phyloP scores from a whole-genome alignment of 1,140 invertebrate genomes.

The Venustaconcha ellipsiformis region DNA sequence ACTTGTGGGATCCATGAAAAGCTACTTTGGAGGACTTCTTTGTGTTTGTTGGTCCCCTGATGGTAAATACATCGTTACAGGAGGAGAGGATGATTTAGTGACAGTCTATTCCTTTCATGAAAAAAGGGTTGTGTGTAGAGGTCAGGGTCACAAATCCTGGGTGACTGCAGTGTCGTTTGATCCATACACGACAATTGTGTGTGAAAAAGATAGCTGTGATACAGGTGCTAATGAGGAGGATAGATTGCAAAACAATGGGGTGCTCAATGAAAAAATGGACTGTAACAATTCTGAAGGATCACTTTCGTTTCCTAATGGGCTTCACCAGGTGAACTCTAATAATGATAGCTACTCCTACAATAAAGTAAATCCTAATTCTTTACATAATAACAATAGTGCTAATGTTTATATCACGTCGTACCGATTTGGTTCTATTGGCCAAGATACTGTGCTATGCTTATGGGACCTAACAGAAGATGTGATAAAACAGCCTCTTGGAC shows the following conservation, averaged over 20 bases:
- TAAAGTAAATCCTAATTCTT: slow-evolving; percentile 16
- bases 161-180: slow-evolving; percentile 96
- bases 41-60: slow-evolving; percentile 99
- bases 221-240: slow-evolving; percentile 65
- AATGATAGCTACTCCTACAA: slow-evolving; percentile 20
- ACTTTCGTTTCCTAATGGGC: slow-evolving; percentile 1
- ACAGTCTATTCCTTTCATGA: slow-evolving; percentile 97
- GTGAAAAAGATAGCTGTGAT: slow-evolving; percentile 53
- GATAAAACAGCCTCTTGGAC: slow-evolving; percentile 73
- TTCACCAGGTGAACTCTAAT: neutral
- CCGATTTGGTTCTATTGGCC: slow-evolving; percentile 95
- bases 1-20: slow-evolving; percentile 82
- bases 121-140: slow-evolving; percentile 92
- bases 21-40: slow-evolving; percentile 94
- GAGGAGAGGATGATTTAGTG: slow-evolving; percentile 98
- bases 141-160: slow-evolving; percentile 95
- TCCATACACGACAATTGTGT: slow-evolving; percentile 81
- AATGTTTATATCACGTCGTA: slow-evolving; percentile 72
- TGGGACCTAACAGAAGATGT: slow-evolving; percentile 99
- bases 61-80: slow-evolving; percentile 93
- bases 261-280: slow-evolving; percentile 3
- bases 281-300: too few species aligned
- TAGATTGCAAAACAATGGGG: slow-evolving; percentile 44
- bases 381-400: slow-evolving; percentile 14
- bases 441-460: slow-evolving; percentile 97